A percentile compares a stretch with the other conserved stretches of the same genome.
Conservation (phyloP, 2,113 vertebrate species). For the Atlantisia rogersi region DNA sequence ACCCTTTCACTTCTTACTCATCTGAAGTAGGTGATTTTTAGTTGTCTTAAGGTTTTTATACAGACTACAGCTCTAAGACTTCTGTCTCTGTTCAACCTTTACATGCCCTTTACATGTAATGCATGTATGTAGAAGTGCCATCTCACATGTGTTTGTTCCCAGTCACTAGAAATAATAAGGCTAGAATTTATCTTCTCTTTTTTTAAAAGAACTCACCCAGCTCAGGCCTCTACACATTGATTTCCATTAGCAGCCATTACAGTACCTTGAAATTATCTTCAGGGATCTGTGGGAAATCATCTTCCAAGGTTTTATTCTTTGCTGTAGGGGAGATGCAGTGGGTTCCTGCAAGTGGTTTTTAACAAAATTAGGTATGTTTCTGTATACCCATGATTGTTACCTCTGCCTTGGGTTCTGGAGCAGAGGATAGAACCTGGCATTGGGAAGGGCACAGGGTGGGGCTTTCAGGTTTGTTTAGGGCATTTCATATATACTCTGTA, state of each 20-base stretch:
- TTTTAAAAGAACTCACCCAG: background rate
- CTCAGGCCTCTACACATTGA: background rate
- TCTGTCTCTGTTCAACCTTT: background rate
- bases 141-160: background rate
- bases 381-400: rapidly evolving
- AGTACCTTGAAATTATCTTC: background rate
- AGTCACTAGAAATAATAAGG: background rate
- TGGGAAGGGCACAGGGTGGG: background rate
- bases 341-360: background rate
- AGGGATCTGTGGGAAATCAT: background rate
- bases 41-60: background rate
- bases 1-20: background rate
- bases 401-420: background rate
- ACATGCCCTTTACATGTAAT: too few species aligned
- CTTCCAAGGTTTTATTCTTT: background rate
- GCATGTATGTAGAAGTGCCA: background rate
- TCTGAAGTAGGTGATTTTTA: background rate
- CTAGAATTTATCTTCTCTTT: background rate
- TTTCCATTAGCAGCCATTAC: background rate
- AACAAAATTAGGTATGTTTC: background rate
- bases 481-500: background rate
- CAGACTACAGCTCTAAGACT: background rate
- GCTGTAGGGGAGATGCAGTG: background rate
- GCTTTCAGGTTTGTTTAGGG: background rate
- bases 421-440: rapidly evolving